Evolutionary conservation across 2,113 vertebrate species (phyloP).

Genomic region (Platycercus adscitus): DNA sequence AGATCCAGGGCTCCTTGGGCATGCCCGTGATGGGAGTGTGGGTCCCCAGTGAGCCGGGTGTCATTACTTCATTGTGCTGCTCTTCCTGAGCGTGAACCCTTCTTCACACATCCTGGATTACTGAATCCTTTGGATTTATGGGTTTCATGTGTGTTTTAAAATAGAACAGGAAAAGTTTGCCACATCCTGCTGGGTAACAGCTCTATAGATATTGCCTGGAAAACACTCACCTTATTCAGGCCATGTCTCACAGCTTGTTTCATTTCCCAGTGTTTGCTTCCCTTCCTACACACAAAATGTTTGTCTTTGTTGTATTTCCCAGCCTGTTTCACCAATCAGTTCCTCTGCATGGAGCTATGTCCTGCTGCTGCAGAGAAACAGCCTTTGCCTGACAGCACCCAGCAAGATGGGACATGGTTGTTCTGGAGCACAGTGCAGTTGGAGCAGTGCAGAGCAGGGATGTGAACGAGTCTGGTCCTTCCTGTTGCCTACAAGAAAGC

Average conservation of each 20-base stretch:
- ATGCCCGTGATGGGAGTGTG: background rate
- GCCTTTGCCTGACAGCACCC: background rate
- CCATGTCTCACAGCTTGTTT: background rate
- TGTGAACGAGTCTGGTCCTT: background rate
- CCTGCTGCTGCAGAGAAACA: background rate
- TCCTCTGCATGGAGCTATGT: background rate
- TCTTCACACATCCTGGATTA: background rate
- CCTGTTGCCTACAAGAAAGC: background rate
- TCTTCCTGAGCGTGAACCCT: background rate
- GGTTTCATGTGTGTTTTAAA: background rate
- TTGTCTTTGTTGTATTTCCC: background rate
- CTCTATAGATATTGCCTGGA: background rate
- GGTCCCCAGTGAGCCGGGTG: accelerated
- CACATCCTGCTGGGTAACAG: background rate
- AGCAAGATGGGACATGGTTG: background rate
- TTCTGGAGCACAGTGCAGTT: background rate
- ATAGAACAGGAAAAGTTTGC: background rate
- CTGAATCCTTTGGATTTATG: background rate
- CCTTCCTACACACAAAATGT: background rate
- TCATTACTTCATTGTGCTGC: background rate
- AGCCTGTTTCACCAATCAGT: background rate
- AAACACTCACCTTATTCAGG: background rate
- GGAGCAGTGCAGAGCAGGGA: background rate
- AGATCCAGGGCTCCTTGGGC: background rate
- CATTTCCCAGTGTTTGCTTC: background rate